Evolutionary conservation across 2,888 invertebrate genomes (phyloP).

Genomic region (Lasioglossum villosulum): DNA sequence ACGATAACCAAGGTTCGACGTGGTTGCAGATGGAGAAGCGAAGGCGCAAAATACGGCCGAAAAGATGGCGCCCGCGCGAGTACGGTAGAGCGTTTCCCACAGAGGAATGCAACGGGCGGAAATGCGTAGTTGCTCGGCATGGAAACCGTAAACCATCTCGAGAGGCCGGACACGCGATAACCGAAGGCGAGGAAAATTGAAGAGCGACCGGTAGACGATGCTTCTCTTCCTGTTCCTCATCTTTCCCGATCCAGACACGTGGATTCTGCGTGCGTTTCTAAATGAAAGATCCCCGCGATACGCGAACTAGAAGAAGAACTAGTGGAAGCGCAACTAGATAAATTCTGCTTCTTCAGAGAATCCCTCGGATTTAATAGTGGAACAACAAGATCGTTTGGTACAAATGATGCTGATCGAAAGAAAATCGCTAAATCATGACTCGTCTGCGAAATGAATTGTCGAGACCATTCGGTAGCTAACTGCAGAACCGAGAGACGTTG

Average conservation of each 20-base stretch:
- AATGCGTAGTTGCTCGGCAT: slow-evolving; percentile 64
- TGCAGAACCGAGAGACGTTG: neutral
- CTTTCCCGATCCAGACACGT: slow-evolving; percentile 38
- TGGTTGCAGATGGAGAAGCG: neutral
- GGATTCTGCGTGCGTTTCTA: slow-evolving; percentile 35
- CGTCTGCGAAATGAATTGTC: neutral
- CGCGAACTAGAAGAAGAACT: neutral
- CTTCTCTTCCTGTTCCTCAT: slow-evolving; percentile 58
- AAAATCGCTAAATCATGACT: neutral
- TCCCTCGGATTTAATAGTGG: too few relatives aligned
- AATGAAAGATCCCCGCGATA: neutral
- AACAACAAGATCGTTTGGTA: too few relatives aligned
- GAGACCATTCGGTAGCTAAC: neutral
- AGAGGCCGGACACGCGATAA: slow-evolving; percentile 63
- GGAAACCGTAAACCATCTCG: slow-evolving; percentile 71
- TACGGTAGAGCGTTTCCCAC: slow-evolving; percentile 49
- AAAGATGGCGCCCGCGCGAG: neutral
- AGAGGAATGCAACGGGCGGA: slow-evolving; percentile 73
- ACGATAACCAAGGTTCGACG: neutral
- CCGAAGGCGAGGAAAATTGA: slow-evolving; percentile 59
- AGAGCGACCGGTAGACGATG: slow-evolving; percentile 45
- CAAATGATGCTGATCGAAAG: neutral
- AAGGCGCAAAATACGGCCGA: neutral
- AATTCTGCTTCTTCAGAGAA: neutral
- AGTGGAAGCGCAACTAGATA: neutral